phyloP scores from a whole-genome alignment of 2,888 invertebrate genomes.

The Scaptomyza caliginosa region DNA sequence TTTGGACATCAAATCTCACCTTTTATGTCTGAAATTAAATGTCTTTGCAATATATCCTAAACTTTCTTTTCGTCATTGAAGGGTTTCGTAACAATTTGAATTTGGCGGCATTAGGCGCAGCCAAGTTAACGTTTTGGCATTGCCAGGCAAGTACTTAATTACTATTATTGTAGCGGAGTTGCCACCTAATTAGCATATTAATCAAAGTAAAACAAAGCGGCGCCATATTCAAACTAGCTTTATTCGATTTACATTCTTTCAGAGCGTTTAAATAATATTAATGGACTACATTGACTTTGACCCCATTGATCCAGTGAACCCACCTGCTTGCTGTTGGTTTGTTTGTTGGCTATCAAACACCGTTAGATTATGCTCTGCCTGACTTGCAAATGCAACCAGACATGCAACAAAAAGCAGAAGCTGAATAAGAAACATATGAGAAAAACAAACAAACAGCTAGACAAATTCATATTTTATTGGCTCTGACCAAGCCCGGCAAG shows the following conservation, averaged over 20 bases:
- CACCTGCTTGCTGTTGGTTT: conserved; percentile 75
- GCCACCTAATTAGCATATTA: not conserved
- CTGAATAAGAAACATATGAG: not conserved
- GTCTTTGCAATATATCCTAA: not conserved
- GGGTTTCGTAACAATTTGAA: not conserved
- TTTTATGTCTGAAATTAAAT: conserved; percentile 24
- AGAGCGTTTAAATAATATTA: conserved; percentile 18
- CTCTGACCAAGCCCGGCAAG: conserved; percentile 62
- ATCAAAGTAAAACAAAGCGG: not conserved
- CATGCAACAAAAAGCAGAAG: conserved; percentile 16
- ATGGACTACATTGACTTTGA: conserved; percentile 53
- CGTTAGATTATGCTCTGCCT: conserved; percentile 52
- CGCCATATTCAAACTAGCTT: not conserved
- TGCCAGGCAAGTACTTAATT: not conserved
- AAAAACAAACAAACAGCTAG: conserved; percentile 39
- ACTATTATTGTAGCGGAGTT: not conserved
- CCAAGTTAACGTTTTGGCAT: not conserved
- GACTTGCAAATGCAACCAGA: conserved; percentile 43
- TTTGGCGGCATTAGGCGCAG: not conserved
- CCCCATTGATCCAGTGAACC: conserved; percentile 59
- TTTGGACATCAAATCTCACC: conserved; percentile 47
- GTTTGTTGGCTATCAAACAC: conserved; percentile 53
- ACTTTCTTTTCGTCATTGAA: not conserved
- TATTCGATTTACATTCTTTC: not conserved
- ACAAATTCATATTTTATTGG: conserved; percentile 80